Base-by-base conservation (phyloP, 2,797 vertebrate species). In the Bradypodion pumilum region DNA sequence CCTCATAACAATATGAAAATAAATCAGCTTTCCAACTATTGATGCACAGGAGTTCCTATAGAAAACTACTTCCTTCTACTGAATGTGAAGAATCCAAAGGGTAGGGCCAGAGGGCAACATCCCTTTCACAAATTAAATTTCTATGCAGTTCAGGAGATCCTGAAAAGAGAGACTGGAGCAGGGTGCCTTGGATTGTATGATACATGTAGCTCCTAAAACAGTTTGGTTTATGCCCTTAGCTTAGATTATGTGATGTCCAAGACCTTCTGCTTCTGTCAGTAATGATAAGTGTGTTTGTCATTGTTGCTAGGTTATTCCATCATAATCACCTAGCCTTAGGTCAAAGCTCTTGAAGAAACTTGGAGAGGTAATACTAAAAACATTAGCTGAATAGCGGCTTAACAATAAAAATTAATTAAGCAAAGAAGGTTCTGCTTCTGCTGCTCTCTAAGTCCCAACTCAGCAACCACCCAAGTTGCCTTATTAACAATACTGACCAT, bases 401-500 rank as follows among this genome's bases (percentile, higher is more conserved):
- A 88, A 89, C 85, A 84, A 44, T 84, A 49, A 80, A 86, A 74
- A 88, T 70, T 80, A 87, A 84, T 84, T 76, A 37, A 74, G 78
- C 46, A 78, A 42, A 65, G 76, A 80, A 78, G 79, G 32, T 74
- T 84, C 83, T 84, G 63, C 44, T 80, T 46, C 35, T 80, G 49
- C 72, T 74, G 82, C 84, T 88, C 77, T 83, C 82, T 27, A 75
- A 77, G 74, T 76, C 79, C 85, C 35, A 66, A 52, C 68, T 89
- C 85, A 82, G 2, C 72, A 84, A 66, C 66, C 52, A 69, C 62
- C 52, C 79, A 80, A 80, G 73, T 74, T 91, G 69, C 72, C 77
- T 84, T 68, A 86, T 74, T 92, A 85, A 79, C 90, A 77, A 86
- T 46, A 83, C 46, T 89, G 68, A 68, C 82, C 86, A 74, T 49